These are phyloP conservation scores for Dicyrtomina minuta DNA, from an alignment of 2,888 invertebrate species.

Conservation along the genomic window DNA sequence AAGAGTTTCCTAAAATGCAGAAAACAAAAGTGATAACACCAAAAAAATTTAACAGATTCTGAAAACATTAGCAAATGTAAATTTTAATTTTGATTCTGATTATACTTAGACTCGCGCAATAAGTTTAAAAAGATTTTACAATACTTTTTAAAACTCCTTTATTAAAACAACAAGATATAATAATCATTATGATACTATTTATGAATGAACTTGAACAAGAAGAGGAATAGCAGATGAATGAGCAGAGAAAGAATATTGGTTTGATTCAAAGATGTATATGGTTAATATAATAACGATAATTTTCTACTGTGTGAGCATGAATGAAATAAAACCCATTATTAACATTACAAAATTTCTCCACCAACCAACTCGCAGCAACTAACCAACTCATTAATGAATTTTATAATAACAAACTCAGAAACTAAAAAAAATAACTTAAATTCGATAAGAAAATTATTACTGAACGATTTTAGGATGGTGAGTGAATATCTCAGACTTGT, in stretches of 20 bases:
- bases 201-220: conserved; percentile 26
- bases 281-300: too few relatives aligned
- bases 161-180: not conserved
- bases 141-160: conserved; percentile 5
- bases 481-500: too few relatives aligned
- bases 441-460: not conserved
- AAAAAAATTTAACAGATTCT: conserved; percentile 22
- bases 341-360: conserved; percentile 15
- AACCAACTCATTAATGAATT: conserved; percentile 3
- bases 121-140: conserved; percentile 4
- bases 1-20: conserved; percentile 84
- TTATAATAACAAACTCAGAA: conserved; percentile 9
- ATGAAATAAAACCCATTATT: not conserved
- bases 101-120: conserved; percentile 20
- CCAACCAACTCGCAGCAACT: conserved; percentile 18
- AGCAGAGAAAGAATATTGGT: conserved; percentile 1
- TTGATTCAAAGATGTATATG: conserved; percentile 11
- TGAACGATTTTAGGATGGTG: too few relatives aligned
- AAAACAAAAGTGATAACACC: conserved; percentile 33
- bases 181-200: not conserved
- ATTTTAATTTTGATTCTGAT: not conserved
- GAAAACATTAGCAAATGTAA: not conserved
- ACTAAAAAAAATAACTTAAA: not conserved
- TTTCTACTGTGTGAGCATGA: conserved; percentile 1
- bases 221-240: conserved; percentile 25